Evolutionary conservation across 2,888 invertebrate genomes (phyloP), one percentile per base, ranked within the genome.

Genomic region (Stramonita haemastoma): DNA sequence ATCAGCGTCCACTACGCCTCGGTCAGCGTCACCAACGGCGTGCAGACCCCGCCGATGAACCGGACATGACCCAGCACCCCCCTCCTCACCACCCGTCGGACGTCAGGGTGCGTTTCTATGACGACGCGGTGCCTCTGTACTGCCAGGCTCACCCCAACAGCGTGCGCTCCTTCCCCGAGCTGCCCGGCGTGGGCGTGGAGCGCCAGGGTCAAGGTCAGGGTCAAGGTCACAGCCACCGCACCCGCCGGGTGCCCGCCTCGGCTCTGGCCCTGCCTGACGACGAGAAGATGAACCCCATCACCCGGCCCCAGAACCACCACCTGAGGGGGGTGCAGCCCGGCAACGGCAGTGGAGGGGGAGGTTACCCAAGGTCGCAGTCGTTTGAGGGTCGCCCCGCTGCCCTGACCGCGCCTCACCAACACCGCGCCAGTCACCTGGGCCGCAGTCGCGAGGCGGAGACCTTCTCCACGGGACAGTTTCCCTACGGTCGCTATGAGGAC

Each of bases 221-320:
- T 26, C 70, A 73, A 26, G 32, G 46, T 87, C 86, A 29, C 60
- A 57, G 84, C 22, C 88, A 57, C 19, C 89, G 87, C 5, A 29
- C 84, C 0, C 32, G 36, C 0, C 73, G 83, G 11, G 8, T 73
- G 29, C 87, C 89, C 17, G 90, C 90, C 56, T 85, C 89, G 26
- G 89, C 88, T 34, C 32, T 89, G 79, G 89, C 94, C 0, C 87
- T 93, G 32, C 93, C 94, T 0, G 94, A 94, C 89, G 93, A 94
- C 87, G 91, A 93, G 70, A 94, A 94, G 91, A 95, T 93, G 95
- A 95, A 94, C 92, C 95, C 95, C 60, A 95, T 96, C 93, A 92
- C 94, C 83, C 93, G 95, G n/a, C 95, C 95, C 15, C 85, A 46
- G 87, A 85, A n/a, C 88, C 83, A 57, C 60, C 86, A 73, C 66